Evolutionary conservation across 2,797 vertebrate species (phyloP), one percentile per base, ranked within the genome.

Genomic region (Schizothorax lantsangensis): DNA sequence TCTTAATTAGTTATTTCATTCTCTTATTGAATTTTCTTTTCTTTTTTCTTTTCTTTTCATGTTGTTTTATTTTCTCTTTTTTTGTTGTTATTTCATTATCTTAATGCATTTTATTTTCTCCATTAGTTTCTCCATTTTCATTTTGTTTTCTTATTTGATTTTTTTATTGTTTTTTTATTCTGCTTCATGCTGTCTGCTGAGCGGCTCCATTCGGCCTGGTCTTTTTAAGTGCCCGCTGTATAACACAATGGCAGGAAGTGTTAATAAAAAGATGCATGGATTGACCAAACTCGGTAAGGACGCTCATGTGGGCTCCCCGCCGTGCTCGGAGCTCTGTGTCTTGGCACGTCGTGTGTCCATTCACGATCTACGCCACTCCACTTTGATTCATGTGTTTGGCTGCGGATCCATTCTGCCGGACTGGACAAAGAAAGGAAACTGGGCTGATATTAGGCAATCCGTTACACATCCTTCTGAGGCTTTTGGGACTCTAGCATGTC

Each of bases 361-460:
- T 75, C 54, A 43, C 79, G 4, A 68, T 72, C 87, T 75, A 19
- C 23, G 15, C 36, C 83, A 88, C 89, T 88, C 64, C 81, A 89
- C 87, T 89, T 87, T 93, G 91, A 92, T 93, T 92, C 93, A 90
- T 94, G 93, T 92, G 89, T 95, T 94, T 94, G 92, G 57, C 57
- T 62, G 23, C 23, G 1, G 57, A 62, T 12, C 57, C 57, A 26
- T 62, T 62, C 57, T n/a, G 57, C 23, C 4, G 23, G 91, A 93
- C 93, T 94, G 95, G 95, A 95, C 95, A 95, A 95, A 92, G 95
- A 95, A 94, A 94, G 95, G 95, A 96, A 96, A 95, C 94, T 95
- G 94, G 95, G 93, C 95, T 87, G 92, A 95, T 91, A 93, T 62
- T n/a, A 59, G 57, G 57, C 21, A 40, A 40, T 87, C 75, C 84